phyloP scores from a whole-genome alignment of 2,888 invertebrate genomes.

The Ennomos erosarius region DNA sequence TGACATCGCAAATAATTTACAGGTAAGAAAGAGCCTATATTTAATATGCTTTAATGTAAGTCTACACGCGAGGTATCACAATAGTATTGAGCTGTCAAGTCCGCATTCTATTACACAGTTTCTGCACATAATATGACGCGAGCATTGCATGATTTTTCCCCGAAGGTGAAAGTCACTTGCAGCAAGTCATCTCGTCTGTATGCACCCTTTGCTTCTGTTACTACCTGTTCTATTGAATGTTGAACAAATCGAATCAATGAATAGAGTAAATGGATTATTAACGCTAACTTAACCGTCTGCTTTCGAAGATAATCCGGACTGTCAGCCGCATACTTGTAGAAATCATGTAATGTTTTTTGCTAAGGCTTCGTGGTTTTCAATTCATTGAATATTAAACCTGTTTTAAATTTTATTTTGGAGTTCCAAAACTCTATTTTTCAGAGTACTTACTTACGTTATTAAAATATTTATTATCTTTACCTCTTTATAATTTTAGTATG shows the following conservation, averaged over 20 bases:
- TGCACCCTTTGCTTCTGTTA: conserved; percentile 50
- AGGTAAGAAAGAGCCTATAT: conserved; percentile 49
- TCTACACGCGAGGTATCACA: conserved; percentile 20
- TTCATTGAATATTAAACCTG: conserved; percentile 22
- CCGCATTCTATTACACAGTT: conserved; percentile 37
- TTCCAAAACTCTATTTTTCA: background rate
- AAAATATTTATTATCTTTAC: no score
- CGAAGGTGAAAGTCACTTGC: conserved; percentile 62
- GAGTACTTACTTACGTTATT: no score
- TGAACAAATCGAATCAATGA: conserved; percentile 54
- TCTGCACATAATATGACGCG: conserved; percentile 49
- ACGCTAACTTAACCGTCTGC: conserved; percentile 35
- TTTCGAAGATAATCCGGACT: conserved; percentile 35
- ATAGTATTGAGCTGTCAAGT: conserved; percentile 25
- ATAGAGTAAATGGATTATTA: conserved; percentile 50
- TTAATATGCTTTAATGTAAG: conserved; percentile 1
- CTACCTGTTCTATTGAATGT: conserved; percentile 48
- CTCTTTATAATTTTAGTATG: no score
- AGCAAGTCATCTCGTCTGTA: conserved; percentile 56
- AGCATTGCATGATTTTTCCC: conserved; percentile 53
- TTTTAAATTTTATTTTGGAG: background rate
- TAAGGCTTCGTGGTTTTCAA: conserved; percentile 58
- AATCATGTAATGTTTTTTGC: conserved; percentile 44
- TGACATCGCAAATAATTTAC: conserved; percentile 41
- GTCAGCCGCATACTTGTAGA: conserved; percentile 43